Evolutionary conservation across 2,888 invertebrate species (phyloP), one percentile per base, ranked within the genome.

Genomic region (Hylaea fasciaria): DNA sequence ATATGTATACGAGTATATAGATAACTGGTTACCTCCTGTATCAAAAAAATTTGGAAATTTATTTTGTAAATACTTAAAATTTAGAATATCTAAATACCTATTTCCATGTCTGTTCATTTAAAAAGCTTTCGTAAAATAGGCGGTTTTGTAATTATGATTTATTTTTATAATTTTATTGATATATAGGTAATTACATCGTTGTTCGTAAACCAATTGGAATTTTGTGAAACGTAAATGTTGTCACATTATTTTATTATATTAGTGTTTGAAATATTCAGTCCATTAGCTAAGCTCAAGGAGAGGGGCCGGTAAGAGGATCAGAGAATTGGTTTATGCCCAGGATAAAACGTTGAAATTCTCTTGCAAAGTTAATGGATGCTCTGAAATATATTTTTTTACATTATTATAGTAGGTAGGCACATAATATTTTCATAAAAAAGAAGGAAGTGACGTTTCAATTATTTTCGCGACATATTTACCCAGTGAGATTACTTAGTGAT

Each of bases 201-300:
- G 22, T 35, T 35, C 35, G 35, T 5, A 35, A 35, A 35, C 9
- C 9, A 11, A 35, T 35, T 11, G 11, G 2, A 9, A 35, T 11
- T 37, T 12, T 32, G 32, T 32, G 9, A 32, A 57, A 61, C 16
- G 51, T 40, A 48, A 28, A 22, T 22, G n/a, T 44, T 22, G 2
- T n/a, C 12, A 16, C 22, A 1, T 45, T 28, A 43, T 17, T 22
- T 43, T 17, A 43, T 49, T 56, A 17, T 47, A 54, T 40, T 43
- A 35, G 39, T 56, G 48, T 56, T 56, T 59, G 55, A 43, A 41
- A 52, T 56, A 56, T 70, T 71, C 69, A 70, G 75, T 81, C 85
- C 83, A 84, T 85, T 83, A 85, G 81, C 82, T 80, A 83, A 83
- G 81, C 83, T 73, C 62, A 66, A 71, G 72, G 72, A 73, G 74